phyloP scores from a whole-genome alignment of 2,888 invertebrate genomes.

The Stegana nigrithorax region DNA sequence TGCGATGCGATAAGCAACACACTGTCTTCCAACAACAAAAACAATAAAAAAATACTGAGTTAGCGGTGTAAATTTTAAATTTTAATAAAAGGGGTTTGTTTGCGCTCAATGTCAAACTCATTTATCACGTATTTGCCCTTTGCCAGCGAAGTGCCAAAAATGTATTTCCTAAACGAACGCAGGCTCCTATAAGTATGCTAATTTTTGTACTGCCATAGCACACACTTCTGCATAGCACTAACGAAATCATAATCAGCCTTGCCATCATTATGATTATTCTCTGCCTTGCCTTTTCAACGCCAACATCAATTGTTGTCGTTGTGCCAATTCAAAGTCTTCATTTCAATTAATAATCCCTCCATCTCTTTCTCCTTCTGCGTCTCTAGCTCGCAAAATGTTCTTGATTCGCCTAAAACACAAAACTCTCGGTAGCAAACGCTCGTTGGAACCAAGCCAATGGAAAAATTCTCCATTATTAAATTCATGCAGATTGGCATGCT shows the following conservation, averaged over 20 bases:
- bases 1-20: too few species aligned
- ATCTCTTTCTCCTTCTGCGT: background rate
- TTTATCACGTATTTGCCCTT: background rate
- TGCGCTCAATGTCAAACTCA: background rate
- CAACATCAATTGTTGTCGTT: background rate
- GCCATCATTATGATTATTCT: too few species aligned
- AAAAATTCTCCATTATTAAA: too few species aligned
- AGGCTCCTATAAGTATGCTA: background rate
- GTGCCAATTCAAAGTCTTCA: constrained; percentile 11
- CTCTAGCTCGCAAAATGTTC: too few species aligned
- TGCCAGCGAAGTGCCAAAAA: background rate
- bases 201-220: background rate
- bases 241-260: too few species aligned
- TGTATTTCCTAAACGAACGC: background rate
- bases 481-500: background rate
- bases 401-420: too few species aligned
- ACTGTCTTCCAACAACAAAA: background rate
- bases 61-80: too few species aligned
- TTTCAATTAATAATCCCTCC: constrained; percentile 4
- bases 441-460: too few species aligned
- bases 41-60: background rate
- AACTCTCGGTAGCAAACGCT: too few species aligned
- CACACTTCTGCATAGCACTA: background rate
- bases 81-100: background rate
- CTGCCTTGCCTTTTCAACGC: background rate